A percentile compares a stretch with the other conserved stretches of the same genome.
Conservation (phyloP, 1,140 invertebrate genomes). For the Sarcophaga peregrina region DNA sequence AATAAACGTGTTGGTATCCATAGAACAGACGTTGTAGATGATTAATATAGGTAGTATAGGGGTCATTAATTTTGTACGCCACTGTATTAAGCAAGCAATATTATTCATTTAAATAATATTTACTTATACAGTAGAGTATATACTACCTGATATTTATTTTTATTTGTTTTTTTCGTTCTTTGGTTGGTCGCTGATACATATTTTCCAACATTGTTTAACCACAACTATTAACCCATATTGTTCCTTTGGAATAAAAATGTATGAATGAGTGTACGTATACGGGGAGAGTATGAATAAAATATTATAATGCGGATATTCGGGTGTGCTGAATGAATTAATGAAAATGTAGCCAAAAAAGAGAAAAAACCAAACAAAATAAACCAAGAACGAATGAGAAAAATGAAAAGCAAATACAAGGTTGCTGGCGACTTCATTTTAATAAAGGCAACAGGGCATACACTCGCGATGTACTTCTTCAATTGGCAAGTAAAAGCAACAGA, state of each 20-base stretch:
- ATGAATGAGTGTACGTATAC: constrained; percentile 20
- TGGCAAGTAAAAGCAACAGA: background rate
- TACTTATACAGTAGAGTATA: too few relatives aligned
- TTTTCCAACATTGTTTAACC: constrained; percentile 32
- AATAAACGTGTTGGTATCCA: too few relatives aligned
- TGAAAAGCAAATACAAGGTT: background rate
- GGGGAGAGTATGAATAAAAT: constrained; percentile 20
- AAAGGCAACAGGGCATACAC: background rate
- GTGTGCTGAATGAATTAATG: constrained; percentile 27
- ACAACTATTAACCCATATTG: constrained; percentile 42
- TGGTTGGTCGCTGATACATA: background rate
- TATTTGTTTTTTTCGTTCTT: background rate
- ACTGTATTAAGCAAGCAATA: too few relatives aligned
- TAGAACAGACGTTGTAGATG: too few relatives aligned
- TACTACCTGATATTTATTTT: background rate
- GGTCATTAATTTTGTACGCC: too few relatives aligned
- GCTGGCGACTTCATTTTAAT: too few relatives aligned
- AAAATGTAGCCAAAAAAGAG: background rate
- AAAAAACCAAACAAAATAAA: background rate
- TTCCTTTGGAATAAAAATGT: constrained; percentile 18
- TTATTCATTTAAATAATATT: too few relatives aligned
- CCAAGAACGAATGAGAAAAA: background rate
- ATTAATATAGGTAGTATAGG: too few relatives aligned
- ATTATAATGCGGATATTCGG: constrained; percentile 42
- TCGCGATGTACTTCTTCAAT: background rate